Percentiles rank a stretch among this genome's conserved stretches.
These are phyloP conservation scores for Sesia bembeciformis DNA, from an alignment of 2,888 invertebrate genomes.

Conservation along the genomic window DNA sequence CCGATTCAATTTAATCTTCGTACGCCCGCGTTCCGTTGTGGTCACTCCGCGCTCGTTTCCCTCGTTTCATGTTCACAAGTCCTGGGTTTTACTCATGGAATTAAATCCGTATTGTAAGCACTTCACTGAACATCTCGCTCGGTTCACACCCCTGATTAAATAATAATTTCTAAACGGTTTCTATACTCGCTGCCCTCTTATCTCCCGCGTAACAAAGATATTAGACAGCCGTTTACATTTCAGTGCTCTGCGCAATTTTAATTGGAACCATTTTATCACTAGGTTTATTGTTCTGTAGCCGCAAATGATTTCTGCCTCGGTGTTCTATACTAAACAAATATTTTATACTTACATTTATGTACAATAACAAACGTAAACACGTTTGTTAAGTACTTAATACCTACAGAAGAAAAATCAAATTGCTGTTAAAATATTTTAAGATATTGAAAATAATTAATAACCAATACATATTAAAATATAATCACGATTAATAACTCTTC, in stretches of 20 bases:
- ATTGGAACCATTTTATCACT: neutral
- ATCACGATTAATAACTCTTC: too few relatives aligned
- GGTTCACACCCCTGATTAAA: conserved; percentile 10
- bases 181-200: conserved; percentile 1
- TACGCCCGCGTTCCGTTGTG: conserved; percentile 43
- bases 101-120: conserved; percentile 32
- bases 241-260: neutral
- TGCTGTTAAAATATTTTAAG: too few relatives aligned
- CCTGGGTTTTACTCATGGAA: conserved; percentile 23
- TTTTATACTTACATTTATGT: too few relatives aligned
- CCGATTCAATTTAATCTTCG: conserved; percentile 65
- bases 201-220: neutral
- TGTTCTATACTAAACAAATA: too few relatives aligned
- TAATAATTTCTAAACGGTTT: conserved; percentile 13
- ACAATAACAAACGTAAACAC: too few relatives aligned
- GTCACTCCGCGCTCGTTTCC: conserved; percentile 44
- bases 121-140: conserved; percentile 12
- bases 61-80: conserved; percentile 30
- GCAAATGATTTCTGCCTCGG: too few relatives aligned
- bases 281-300: too few relatives aligned
- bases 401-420: too few relatives aligned
- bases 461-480: too few relatives aligned
- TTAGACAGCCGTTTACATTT: neutral
- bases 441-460: too few relatives aligned
- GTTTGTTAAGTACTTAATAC: too few relatives aligned